These are phyloP conservation scores for Agrypnia vestita DNA, from an alignment of 1,140 invertebrate genomes.

Conservation along the genomic window DNA sequence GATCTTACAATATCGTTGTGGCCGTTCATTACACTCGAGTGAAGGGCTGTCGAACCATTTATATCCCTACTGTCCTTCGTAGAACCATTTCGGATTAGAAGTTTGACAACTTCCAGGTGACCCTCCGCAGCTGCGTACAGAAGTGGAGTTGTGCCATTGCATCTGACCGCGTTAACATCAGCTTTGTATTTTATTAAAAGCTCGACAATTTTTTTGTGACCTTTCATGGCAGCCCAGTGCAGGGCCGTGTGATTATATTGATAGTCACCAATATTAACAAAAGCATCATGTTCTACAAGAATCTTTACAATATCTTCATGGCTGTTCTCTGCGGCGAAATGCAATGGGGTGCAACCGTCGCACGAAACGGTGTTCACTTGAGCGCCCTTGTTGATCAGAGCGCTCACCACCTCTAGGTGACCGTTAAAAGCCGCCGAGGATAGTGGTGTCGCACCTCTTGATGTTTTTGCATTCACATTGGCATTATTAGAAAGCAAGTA, in stretches of 20 bases:
- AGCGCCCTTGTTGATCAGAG: background rate
- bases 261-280: background rate
- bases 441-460: background rate
- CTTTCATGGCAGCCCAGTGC: background rate
- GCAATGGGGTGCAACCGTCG: constrained; percentile 10
- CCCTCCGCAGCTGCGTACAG: background rate
- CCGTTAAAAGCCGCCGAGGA: constrained; percentile 6
- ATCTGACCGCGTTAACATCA: background rate
- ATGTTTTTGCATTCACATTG: constrained; percentile 70
- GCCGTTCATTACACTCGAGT: background rate
- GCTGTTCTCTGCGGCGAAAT: background rate
- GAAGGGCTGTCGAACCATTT: background rate
- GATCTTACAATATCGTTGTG: constrained; percentile 1
- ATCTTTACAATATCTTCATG: constrained; percentile 5
- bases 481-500: constrained; percentile 60
- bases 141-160: background rate
- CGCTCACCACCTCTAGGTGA: background rate
- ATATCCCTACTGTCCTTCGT: background rate
- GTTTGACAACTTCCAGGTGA: background rate
- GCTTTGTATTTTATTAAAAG: constrained; percentile 3
- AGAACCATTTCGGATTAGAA: constrained; percentile 1
- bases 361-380: constrained; percentile 1
- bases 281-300: constrained; percentile 1
- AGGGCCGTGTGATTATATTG: background rate
- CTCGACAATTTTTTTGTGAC: constrained; percentile 11